Conservation (phyloP, 2,113 vertebrate species). For the Elachura formosa region DNA sequence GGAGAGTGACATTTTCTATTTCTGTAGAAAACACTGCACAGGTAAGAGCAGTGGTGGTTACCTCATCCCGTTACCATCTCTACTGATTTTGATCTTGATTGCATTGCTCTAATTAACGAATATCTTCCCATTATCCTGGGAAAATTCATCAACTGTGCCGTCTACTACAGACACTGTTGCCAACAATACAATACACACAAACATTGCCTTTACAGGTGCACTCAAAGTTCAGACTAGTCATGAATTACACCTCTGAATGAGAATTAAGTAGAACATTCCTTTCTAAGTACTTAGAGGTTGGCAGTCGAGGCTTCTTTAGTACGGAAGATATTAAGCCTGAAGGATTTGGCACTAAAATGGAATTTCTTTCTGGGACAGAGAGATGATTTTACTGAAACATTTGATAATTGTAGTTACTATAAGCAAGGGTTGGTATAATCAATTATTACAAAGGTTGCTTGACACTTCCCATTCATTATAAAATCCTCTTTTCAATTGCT, state of each 20-base stretch:
- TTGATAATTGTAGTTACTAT: constrained; percentile 50
- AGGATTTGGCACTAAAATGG: constrained; percentile 46
- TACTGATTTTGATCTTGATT: not conserved
- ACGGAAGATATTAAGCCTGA: constrained; percentile 37
- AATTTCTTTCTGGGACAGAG: constrained; percentile 10
- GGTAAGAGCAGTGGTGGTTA: not conserved
- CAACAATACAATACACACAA: constrained; percentile 27
- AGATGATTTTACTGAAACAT: constrained; percentile 47
- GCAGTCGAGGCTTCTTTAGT: not conserved
- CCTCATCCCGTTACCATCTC: not conserved
- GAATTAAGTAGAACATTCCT: constrained; percentile 55
- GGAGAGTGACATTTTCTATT: constrained; percentile 2
- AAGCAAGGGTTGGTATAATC: constrained; percentile 27
- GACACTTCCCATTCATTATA: constrained; percentile 26
- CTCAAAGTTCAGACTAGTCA: constrained; percentile 46
- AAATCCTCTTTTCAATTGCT: constrained; percentile 26
- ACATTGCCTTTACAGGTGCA: constrained; percentile 49
- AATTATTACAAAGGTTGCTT: constrained; percentile 36
- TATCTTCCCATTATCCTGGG: not conserved
- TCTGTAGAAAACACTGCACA: not conserved
- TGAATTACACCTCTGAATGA: constrained; percentile 46
- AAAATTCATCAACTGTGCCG: not conserved
- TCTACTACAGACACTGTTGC: not conserved
- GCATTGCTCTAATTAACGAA: not conserved
- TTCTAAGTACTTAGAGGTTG: constrained; percentile 43